Evolutionary conservation across 1,140 invertebrate genomes (phyloP).

Genomic region (Diorhabda sublineata): DNA sequence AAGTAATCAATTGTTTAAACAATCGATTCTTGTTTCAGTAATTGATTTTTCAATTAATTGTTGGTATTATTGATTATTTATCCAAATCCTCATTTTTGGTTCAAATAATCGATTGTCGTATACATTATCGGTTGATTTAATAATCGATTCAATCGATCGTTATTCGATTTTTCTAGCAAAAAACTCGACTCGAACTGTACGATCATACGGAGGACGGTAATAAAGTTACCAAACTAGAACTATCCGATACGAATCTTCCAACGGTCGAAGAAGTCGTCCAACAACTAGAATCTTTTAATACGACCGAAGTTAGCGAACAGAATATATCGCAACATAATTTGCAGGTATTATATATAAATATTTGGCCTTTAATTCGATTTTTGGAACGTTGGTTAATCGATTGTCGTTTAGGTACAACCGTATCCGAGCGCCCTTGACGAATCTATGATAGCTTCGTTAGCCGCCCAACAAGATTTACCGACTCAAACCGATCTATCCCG

Average conservation of each 20-base stretch:
- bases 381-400: not conserved
- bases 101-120: too few relatives aligned
- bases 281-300: conserved; percentile 53
- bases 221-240: conserved; percentile 34
- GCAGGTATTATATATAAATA: conserved; percentile 22
- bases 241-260: conserved; percentile 35
- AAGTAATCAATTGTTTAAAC: too few relatives aligned
- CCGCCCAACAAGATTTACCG: conserved; percentile 35
- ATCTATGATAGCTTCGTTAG: conserved; percentile 41
- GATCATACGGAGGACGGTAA: conserved; percentile 30
- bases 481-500: conserved; percentile 34
- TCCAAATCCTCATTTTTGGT: too few relatives aligned
- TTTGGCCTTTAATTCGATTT: conserved; percentile 1
- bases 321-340: conserved; percentile 42
- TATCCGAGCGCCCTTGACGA: conserved; percentile 43
- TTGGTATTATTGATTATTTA: too few relatives aligned
- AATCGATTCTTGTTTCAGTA: too few relatives aligned
- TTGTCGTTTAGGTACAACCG: conserved; percentile 33
- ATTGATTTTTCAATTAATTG: too few relatives aligned
- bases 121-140: too few relatives aligned
- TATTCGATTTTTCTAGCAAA: conserved; percentile 27
- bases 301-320: conserved; percentile 50
- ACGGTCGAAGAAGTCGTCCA: conserved; percentile 54
- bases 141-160: too few relatives aligned
- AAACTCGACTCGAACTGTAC: conserved; percentile 37